Evolutionary conservation across 2,888 invertebrate species (phyloP).

Genomic region (Clivina fossor): DNA sequence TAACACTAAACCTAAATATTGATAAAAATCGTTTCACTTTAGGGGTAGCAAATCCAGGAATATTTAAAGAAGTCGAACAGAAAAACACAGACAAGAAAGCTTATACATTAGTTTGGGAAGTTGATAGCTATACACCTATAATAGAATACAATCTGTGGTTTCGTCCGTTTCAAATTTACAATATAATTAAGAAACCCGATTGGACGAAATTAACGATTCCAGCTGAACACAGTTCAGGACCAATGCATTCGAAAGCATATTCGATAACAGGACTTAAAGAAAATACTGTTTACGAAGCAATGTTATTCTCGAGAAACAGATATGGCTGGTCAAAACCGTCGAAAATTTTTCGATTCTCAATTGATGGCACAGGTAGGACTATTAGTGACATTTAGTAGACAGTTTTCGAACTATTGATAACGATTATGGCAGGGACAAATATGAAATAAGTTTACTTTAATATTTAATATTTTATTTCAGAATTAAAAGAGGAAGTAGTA

Average conservation of each 20-base stretch:
- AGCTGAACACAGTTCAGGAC: slow-evolving; percentile 65
- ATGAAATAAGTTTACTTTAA: slow-evolving; percentile 9
- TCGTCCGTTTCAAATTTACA: slow-evolving; percentile 56
- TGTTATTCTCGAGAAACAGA: slow-evolving; percentile 76
- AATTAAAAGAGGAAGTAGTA: slow-evolving; percentile 48
- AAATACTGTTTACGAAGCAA: slow-evolving; percentile 75
- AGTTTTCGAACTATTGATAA: too few species aligned
- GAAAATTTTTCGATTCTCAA: slow-evolving; percentile 72
- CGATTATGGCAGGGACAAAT: too few species aligned
- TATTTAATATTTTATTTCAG: slow-evolving; percentile 37
- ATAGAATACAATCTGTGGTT: slow-evolving; percentile 70
- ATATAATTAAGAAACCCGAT: slow-evolving; percentile 56
- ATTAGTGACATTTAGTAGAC: slow-evolving; percentile 1
- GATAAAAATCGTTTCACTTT: too few species aligned
- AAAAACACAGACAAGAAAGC: slow-evolving; percentile 56
- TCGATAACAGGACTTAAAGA: slow-evolving; percentile 73
- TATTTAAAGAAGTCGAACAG: slow-evolving; percentile 62
- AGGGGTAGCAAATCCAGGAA: slow-evolving; percentile 70
- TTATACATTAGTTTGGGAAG: slow-evolving; percentile 80
- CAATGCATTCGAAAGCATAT: slow-evolving; percentile 75
- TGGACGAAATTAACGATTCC: slow-evolving; percentile 74
- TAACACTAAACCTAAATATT: too few species aligned
- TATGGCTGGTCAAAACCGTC: slow-evolving; percentile 86
- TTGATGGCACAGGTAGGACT: slow-evolving; percentile 68
- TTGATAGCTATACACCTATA: slow-evolving; percentile 78